Conservation (phyloP, 2,797 vertebrate genomes). For the Austrolebias charrua region DNA sequence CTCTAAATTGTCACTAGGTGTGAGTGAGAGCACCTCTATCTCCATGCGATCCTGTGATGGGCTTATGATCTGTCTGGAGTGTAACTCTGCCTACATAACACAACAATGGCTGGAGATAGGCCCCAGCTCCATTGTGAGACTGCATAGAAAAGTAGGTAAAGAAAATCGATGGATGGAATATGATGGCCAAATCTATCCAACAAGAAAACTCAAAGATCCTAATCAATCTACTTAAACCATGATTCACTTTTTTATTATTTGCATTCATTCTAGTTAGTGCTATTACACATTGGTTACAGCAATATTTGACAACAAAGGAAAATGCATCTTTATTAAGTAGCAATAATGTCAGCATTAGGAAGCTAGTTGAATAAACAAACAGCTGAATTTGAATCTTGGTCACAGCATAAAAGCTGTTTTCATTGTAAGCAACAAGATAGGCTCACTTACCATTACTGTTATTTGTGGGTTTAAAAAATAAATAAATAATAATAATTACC, state of each 20-base stretch:
- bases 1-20: no score
- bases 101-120: no score
- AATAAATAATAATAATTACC: no score
- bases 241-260: not conserved
- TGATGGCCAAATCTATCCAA: not conserved
- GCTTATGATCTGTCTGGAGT: no score
- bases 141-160: no score
- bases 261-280: not conserved
- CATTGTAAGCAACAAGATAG: not conserved
- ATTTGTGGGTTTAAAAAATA: no score
- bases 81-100: no score
- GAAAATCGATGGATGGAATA: no score
- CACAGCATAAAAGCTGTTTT: not conserved
- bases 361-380: not conserved
- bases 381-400: not conserved
- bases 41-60: no score
- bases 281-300: not conserved
- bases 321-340: not conserved
- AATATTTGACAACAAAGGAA: not conserved
- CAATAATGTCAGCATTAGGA: conserved; percentile 1
- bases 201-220: not conserved
- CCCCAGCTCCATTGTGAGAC: no score
- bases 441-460: not conserved
- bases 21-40: no score
- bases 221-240: not conserved